Conservation (phyloP, 2,797 vertebrate species). For the Morelia viridis region DNA sequence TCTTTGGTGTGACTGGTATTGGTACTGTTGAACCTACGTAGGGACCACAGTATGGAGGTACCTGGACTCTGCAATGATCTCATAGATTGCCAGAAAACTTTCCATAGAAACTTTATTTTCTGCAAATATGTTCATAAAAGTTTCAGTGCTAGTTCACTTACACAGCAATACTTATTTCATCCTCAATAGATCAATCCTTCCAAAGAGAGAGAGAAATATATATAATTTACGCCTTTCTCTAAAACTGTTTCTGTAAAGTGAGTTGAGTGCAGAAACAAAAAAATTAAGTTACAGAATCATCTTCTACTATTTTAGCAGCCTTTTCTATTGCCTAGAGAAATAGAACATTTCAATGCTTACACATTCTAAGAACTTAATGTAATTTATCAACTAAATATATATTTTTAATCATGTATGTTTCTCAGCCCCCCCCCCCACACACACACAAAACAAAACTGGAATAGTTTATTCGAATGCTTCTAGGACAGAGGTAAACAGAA, state of each 20-base stretch:
- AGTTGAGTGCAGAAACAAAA: constrained; percentile 20
- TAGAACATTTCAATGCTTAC: constrained; percentile 1
- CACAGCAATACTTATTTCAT: constrained; percentile 22
- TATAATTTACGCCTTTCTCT: neutral
- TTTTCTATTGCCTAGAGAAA: neutral
- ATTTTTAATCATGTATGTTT: neutral
- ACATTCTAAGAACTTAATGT: constrained; percentile 1
- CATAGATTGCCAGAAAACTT: neutral
- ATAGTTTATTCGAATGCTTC: neutral
- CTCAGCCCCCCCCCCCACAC: neutral
- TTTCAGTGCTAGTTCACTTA: constrained; percentile 21
- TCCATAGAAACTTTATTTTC: neutral
- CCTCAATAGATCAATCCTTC: neutral
- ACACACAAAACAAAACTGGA: neutral
- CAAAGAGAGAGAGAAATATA: neutral
- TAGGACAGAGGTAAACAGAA: neutral
- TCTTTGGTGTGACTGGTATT: neutral
- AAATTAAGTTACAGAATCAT: neutral
- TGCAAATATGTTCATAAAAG: constrained; percentile 1
- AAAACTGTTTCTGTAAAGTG: neutral
- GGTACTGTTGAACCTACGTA: neutral
- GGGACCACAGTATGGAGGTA: neutral
- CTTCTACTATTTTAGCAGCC: neutral
- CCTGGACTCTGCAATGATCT: neutral
- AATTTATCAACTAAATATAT: neutral